phyloP scores from a whole-genome alignment of 2,888 invertebrate species.

The Epinotia ramella region DNA sequence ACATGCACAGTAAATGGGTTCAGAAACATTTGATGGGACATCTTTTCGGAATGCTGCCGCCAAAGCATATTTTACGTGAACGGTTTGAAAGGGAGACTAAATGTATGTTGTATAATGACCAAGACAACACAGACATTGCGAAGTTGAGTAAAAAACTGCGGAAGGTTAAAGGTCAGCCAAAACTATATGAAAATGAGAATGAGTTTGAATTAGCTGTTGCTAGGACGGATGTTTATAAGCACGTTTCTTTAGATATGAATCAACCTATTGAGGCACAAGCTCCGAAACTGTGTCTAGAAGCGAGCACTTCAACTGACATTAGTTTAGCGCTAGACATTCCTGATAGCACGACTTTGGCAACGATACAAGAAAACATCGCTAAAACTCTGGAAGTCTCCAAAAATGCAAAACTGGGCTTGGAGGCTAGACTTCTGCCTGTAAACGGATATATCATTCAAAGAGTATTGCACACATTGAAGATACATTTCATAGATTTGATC shows the following conservation, averaged over 20 bases:
- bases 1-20: conserved; percentile 91
- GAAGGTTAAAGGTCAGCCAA: conserved; percentile 73
- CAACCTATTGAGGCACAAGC: conserved; percentile 68
- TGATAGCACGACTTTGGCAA: conserved; percentile 53
- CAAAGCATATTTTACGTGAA: conserved; percentile 50
- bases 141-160: conserved; percentile 74
- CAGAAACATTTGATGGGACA: conserved; percentile 85
- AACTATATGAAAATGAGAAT: conserved; percentile 63
- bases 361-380: conserved; percentile 57
- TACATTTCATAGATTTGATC: conserved; percentile 56
- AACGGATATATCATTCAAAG: conserved; percentile 82
- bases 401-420: conserved; percentile 48
- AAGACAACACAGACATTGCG: conserved; percentile 60
- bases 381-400: conserved; percentile 52
- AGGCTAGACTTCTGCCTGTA: conserved; percentile 83
- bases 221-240: conserved; percentile 59
- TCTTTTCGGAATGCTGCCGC: conserved; percentile 59
- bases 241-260: conserved; percentile 63
- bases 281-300: conserved; percentile 55
- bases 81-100: conserved; percentile 55
- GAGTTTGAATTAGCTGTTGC: conserved; percentile 61
- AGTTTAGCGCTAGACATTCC: conserved; percentile 68
- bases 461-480: conserved; percentile 64
- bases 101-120: conserved; percentile 53
- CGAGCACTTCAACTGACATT: conserved; percentile 55